phyloP scores from a whole-genome alignment of 2,113 vertebrate species.

The Isurus oxyrinchus region DNA sequence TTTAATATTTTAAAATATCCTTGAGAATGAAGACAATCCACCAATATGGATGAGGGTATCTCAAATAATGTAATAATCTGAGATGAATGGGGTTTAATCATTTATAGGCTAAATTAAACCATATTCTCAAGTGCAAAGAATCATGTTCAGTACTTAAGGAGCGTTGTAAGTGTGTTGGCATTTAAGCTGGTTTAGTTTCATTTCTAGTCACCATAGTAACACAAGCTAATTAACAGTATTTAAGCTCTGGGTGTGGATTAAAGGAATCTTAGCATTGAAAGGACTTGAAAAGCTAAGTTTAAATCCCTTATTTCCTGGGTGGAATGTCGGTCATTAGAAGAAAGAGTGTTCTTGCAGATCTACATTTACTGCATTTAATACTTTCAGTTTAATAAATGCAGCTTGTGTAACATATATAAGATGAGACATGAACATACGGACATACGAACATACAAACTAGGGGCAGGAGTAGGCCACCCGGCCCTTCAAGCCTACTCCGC shows the following conservation, averaged over 20 bases:
- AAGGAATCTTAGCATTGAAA: neutral
- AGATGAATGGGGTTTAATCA: neutral
- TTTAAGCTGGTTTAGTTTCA: constrained; percentile 20
- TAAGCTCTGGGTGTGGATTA: neutral
- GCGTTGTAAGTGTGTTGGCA: neutral
- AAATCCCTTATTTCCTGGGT: neutral
- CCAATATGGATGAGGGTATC: neutral
- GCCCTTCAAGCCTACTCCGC: too few species aligned
- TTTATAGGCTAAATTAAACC: neutral
- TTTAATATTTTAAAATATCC: neutral
- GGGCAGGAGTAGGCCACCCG: too few species aligned
- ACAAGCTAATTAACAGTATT: neutral
- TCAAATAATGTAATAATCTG: neutral
- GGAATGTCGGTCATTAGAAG: neutral
- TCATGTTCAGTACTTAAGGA: neutral
- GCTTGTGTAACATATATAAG: too few species aligned
- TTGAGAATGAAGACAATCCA: neutral
- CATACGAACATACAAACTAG: too few species aligned
- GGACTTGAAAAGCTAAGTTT: neutral
- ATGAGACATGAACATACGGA: neutral
- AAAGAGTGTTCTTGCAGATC: neutral
- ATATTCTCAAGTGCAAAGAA: neutral
- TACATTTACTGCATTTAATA: neutral
- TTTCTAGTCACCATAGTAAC: neutral
- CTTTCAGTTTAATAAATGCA: neutral